Conservation (phyloP, 2,888 invertebrate genomes). For the Lasius platythorax region DNA sequence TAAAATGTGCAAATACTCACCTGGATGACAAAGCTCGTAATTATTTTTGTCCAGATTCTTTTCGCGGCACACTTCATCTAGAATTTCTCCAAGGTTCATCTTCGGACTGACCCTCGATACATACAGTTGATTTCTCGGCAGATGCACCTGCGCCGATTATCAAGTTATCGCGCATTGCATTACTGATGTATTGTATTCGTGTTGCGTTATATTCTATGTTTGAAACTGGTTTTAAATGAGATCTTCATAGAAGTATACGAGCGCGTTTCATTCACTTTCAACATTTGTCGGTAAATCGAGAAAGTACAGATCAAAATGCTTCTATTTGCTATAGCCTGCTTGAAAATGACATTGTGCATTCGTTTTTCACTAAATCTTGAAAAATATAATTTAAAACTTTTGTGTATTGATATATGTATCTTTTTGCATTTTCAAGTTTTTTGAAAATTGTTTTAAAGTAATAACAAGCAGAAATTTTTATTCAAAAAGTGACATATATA, state of each 20-base stretch:
- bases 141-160: slow-evolving; percentile 87
- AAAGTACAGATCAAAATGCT: slow-evolving; percentile 7
- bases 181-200: neutral
- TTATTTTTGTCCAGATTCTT: slow-evolving; percentile 91
- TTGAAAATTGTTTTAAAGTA: no score
- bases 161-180: slow-evolving; percentile 40
- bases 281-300: slow-evolving; percentile 2
- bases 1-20: slow-evolving; percentile 84
- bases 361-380: neutral
- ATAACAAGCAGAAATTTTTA: no score
- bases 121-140: slow-evolving; percentile 93
- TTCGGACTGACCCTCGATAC: slow-evolving; percentile 92
- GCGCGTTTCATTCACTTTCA: neutral
- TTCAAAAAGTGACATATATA: no score
- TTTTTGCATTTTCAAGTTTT: no score
- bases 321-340: neutral
- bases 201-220: neutral
- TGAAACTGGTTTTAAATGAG: slow-evolving; percentile 1
- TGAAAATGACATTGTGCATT: neutral
- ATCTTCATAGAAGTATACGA: neutral
- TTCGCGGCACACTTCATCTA: slow-evolving; percentile 91
- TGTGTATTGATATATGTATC: no score
- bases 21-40: slow-evolving; percentile 93
- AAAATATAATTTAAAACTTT: neutral
- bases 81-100: slow-evolving; percentile 90